phyloP scores from a whole-genome alignment of 2,113 vertebrate genomes.

The Triplophysa siluroides region DNA sequence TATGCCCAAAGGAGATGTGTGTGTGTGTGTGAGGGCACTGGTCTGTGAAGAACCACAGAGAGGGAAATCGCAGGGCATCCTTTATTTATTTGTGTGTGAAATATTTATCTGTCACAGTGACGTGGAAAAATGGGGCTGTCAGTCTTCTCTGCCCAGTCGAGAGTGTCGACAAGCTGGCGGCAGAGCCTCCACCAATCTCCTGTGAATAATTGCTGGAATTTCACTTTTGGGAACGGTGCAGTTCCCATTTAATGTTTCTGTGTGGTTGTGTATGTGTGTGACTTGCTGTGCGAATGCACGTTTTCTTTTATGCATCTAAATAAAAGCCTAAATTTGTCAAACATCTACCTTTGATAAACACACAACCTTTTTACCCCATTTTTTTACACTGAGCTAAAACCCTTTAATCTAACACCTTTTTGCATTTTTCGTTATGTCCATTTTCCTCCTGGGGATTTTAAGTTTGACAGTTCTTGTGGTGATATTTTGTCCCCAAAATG shows the following conservation, averaged over 20 bases:
- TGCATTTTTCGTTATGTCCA: no score
- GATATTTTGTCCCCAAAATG: conserved; percentile 26
- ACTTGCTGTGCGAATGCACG: conserved; percentile 57
- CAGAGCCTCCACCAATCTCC: conserved; percentile 75
- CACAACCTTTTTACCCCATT: neutral
- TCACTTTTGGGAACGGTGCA: conserved; percentile 78
- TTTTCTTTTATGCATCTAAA: conserved; percentile 68
- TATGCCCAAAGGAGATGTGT: neutral
- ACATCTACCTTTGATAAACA: conserved; percentile 33
- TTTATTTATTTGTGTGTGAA: conserved; percentile 99
- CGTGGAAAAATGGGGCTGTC: conserved; percentile 93
- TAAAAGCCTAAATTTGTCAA: conserved; percentile 71
- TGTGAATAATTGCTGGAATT: conserved; percentile 83
- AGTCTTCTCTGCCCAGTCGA: conserved; percentile 82
- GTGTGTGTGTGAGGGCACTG: conserved; percentile 75
- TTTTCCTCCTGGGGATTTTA: no score
- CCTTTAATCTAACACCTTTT: no score
- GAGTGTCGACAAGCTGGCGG: conserved; percentile 76
- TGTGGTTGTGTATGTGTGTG: conserved; percentile 73
- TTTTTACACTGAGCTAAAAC: no score
- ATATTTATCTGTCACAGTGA: conserved; percentile 96
- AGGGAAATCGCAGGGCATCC: conserved; percentile 89
- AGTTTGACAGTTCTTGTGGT: no score
- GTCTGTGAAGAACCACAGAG: conserved; percentile 88
- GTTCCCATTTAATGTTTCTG: conserved; percentile 63